Percentiles rank a stretch among this genome's conserved stretches.
Conservation (phyloP, 2,888 invertebrate genomes). For the Trichogramma dendrolimi region DNA sequence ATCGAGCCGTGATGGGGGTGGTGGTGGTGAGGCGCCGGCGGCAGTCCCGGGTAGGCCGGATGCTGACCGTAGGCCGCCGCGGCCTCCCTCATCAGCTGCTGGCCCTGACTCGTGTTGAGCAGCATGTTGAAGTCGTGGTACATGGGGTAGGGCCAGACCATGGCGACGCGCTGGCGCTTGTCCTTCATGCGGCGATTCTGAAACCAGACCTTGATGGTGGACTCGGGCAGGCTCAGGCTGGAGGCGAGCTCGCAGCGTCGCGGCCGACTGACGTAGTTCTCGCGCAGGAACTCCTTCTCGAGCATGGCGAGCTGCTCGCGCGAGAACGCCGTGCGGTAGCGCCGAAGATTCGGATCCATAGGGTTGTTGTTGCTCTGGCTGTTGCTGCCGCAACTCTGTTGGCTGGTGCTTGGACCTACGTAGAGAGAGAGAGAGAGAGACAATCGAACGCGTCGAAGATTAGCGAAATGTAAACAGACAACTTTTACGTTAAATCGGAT, state of each 20-base stretch:
- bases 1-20: no score
- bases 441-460: not conserved
- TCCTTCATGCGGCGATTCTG: constrained; percentile 97
- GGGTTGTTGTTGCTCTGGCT: constrained; percentile 27
- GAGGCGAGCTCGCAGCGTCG: constrained; percentile 91
- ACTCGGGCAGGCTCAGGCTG: constrained; percentile 88
- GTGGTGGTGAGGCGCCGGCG: no score
- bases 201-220: constrained; percentile 99
- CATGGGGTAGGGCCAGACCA: constrained; percentile 94
- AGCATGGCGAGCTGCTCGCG: constrained; percentile 86
- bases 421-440: not conserved
- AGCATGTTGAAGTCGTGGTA: constrained; percentile 65
- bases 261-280: constrained; percentile 96
- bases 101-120: not conserved
- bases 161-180: constrained; percentile 89
- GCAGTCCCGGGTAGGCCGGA: no score
- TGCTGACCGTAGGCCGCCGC: no score
- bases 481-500: no score
- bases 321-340: constrained; percentile 96
- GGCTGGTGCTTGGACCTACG: not conserved
- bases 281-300: constrained; percentile 94
- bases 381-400: constrained; percentile 16
- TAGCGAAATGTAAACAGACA: no score
- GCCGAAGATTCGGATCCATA: constrained; percentile 67
- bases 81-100: no score